These are phyloP conservation scores for Aphelenchoides fujianensis DNA, from an alignment of 1,140 invertebrate genomes.

Conservation along the genomic window DNA sequence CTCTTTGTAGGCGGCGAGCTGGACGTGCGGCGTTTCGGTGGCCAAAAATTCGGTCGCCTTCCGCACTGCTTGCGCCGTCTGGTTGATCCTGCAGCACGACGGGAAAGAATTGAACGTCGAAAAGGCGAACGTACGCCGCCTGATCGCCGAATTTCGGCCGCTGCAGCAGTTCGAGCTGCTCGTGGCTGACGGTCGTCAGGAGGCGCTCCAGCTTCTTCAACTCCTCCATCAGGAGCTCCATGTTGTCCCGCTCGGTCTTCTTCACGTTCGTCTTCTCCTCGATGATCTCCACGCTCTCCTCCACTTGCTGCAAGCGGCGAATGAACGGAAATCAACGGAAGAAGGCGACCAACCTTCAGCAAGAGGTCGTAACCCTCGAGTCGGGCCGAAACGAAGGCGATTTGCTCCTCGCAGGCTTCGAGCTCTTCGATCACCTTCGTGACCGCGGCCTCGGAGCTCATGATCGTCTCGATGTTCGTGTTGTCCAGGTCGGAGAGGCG, in stretches of 20 bases:
- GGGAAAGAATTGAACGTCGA: conserved; percentile 23
- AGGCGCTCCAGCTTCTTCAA: conserved; percentile 70
- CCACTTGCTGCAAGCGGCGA: conserved; percentile 50
- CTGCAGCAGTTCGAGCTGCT: conserved; percentile 69
- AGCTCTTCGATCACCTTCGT: conserved; percentile 44
- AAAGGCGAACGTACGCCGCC: conserved; percentile 59
- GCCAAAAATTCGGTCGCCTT: conserved; percentile 76
- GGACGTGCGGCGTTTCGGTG: conserved; percentile 66
- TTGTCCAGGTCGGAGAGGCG: conserved; percentile 79
- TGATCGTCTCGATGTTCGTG: conserved; percentile 65
- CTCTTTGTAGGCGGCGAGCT: conserved; percentile 41
- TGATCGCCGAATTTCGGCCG: conserved; percentile 75
- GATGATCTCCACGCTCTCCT: conserved; percentile 71
- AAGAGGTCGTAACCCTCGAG: conserved; percentile 64
- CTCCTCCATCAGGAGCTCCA: conserved; percentile 74
- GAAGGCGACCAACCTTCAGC: conserved; percentile 54
- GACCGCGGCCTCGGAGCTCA: conserved; percentile 38
- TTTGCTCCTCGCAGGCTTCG: conserved; percentile 47
- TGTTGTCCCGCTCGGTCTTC: conserved; percentile 80
- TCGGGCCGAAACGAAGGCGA: conserved; percentile 63
- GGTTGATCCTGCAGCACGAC: conserved; percentile 69
- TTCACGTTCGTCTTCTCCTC: conserved; percentile 86
- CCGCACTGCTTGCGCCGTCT: conserved; percentile 76
- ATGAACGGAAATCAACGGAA: conserved; percentile 2
- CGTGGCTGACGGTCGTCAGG: conserved; percentile 33